A percentile compares a stretch with the other conserved stretches of the same genome.
Evolutionary conservation across 1,140 invertebrate species (phyloP).

Genomic region (Drosophila seguyi): DNA sequence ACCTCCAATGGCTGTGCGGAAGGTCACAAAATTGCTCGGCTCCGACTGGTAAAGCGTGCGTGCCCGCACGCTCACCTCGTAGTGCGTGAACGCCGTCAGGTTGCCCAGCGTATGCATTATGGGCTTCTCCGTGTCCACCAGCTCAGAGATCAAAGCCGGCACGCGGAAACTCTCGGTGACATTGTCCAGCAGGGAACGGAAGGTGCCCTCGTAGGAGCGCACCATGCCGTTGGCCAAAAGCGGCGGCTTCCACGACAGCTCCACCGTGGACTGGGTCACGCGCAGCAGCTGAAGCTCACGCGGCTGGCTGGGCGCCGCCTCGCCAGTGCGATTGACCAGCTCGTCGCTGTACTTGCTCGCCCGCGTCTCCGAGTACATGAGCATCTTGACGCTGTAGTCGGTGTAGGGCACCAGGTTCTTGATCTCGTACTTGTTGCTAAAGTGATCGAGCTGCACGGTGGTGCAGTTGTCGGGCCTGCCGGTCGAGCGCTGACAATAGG

Average conservation of each 20-base stretch:
- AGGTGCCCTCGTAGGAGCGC: slow-evolving; percentile 56
- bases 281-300: slow-evolving; percentile 42
- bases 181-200: slow-evolving; percentile 30
- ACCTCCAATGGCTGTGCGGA: slow-evolving; percentile 70
- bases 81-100: slow-evolving; percentile 59
- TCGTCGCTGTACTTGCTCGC: slow-evolving; percentile 74
- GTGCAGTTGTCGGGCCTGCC: slow-evolving; percentile 68
- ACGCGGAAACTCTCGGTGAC: slow-evolving; percentile 42
- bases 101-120: slow-evolving; percentile 49
- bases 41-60: slow-evolving; percentile 57
- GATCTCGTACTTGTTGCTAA: slow-evolving; percentile 52
- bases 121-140: slow-evolving; percentile 59
- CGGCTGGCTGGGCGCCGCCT: slow-evolving; percentile 65
- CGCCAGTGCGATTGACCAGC: slow-evolving; percentile 53
- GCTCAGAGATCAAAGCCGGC: slow-evolving; percentile 43
- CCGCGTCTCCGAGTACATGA: slow-evolving; percentile 63
- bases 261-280: slow-evolving; percentile 41
- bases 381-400: slow-evolving; percentile 67
- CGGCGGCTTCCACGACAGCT: slow-evolving; percentile 61
- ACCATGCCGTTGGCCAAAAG: slow-evolving; percentile 61
- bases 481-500: slow-evolving; percentile 66
- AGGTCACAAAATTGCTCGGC: slow-evolving; percentile 56
- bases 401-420: slow-evolving; percentile 65
- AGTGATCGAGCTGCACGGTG: slow-evolving; percentile 52
- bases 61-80: slow-evolving; percentile 57